Percentiles rank a stretch among this genome's conserved stretches.
These are phyloP conservation scores for Cataglyphis livida DNA, from an alignment of 2,888 invertebrate genomes.

Conservation along the genomic window DNA sequence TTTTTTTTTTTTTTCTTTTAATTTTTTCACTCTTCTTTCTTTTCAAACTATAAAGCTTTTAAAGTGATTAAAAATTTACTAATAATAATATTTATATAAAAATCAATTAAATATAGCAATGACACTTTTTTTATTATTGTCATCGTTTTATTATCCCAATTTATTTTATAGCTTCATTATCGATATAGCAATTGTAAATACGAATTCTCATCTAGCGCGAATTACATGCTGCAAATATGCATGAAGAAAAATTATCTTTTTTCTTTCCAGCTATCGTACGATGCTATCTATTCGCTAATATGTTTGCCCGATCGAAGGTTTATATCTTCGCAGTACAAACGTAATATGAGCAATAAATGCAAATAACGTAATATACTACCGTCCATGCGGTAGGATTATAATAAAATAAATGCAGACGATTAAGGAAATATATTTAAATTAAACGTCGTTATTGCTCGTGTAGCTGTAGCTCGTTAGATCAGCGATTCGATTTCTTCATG, in stretches of 20 bases:
- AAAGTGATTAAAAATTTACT: not conserved
- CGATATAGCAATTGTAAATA: not conserved
- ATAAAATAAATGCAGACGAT: conserved; percentile 69
- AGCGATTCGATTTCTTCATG: conserved; percentile 67
- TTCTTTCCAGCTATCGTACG: conserved; percentile 56
- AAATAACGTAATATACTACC: conserved; percentile 62
- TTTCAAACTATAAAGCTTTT: not conserved
- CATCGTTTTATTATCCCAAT: not conserved
- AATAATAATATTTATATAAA: not conserved
- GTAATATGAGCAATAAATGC: conserved; percentile 67
- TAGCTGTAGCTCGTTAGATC: conserved; percentile 44
- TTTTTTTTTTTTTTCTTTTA: not conserved
- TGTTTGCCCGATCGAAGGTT: conserved; percentile 26
- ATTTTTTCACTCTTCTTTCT: not conserved
- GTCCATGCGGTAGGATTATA: conserved; percentile 63
- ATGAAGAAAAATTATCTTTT: not conserved
- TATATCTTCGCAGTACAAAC: conserved; percentile 54
- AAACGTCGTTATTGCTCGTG: conserved; percentile 56
- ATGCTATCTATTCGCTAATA: not conserved
- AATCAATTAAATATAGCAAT: not conserved
- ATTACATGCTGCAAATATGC: conserved; percentile 11
- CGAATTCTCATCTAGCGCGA: not conserved
- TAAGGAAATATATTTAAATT: conserved; percentile 67
- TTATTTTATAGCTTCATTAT: not conserved
- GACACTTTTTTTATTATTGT: conserved; percentile 1